A percentile compares a stretch with the other conserved stretches of the same genome.
Evolutionary conservation across 2,888 invertebrate species (phyloP).

Genomic region (Myopa testacea): DNA sequence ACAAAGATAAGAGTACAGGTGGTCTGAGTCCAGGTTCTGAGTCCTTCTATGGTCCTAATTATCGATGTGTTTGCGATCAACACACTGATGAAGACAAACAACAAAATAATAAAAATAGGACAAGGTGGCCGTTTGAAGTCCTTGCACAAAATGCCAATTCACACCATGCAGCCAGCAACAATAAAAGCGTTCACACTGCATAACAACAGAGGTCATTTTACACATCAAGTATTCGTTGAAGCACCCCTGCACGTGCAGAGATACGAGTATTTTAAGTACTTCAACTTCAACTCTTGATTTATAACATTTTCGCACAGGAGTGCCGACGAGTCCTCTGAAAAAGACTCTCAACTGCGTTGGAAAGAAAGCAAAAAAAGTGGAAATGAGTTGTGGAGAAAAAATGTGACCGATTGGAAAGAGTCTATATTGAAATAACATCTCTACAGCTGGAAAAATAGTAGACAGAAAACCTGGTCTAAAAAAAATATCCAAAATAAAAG

Average conservation of each 20-base stretch:
- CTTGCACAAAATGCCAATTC: constrained; percentile 11
- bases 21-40: constrained; percentile 10
- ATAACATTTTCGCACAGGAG: constrained; percentile 25
- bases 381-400: too few species aligned
- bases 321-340: background rate
- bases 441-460: too few species aligned
- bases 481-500: too few species aligned
- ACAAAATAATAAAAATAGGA: too few species aligned
- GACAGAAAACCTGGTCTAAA: too few species aligned
- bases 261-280: constrained; percentile 16
- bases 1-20: constrained; percentile 15
- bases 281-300: constrained; percentile 32
- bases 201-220: constrained; percentile 11
- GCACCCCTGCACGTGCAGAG: background rate
- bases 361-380: background rate
- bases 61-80: background rate
- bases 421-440: too few species aligned
- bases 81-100: background rate
- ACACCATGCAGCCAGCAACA: constrained; percentile 13
- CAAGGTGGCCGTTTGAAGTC: background rate
- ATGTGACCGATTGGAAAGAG: too few species aligned
- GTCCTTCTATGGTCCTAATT: constrained; percentile 4
- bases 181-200: background rate
- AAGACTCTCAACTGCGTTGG: too few species aligned
- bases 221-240: background rate